phyloP scores from a whole-genome alignment of 2,888 invertebrate species.

The Bellardia pandia region DNA sequence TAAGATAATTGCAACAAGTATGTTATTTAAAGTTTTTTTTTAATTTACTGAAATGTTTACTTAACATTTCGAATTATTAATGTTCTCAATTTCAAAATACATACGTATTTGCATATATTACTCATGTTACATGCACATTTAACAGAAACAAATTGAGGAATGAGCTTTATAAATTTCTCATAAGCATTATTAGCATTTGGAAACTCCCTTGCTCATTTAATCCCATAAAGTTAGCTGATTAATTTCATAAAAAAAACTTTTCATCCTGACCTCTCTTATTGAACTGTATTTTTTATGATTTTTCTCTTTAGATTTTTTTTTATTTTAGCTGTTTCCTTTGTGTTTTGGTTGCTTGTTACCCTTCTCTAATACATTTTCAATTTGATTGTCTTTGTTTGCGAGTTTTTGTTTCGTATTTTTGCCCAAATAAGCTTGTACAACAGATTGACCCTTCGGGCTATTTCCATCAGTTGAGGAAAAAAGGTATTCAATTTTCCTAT shows the following conservation, averaged over 20 bases:
- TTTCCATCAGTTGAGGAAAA: background rate
- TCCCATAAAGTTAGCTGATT: no score
- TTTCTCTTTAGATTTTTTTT: background rate
- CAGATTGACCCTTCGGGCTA: constrained; percentile 35
- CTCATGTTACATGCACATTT: no score
- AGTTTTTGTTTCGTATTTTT: background rate
- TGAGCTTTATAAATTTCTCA: no score
- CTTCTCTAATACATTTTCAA: background rate
- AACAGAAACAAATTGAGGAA: no score
- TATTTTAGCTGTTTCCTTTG: background rate
- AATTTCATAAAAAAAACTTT: background rate
- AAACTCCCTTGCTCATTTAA: no score
- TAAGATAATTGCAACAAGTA: no score
- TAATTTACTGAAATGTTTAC: no score
- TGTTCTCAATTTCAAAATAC: no score
- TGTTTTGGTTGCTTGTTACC: background rate
- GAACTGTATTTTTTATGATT: background rate
- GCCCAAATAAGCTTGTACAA: background rate
- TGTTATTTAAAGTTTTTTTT: no score
- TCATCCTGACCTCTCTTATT: background rate
- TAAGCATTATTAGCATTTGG: no score
- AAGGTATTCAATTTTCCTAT: background rate
- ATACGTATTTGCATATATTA: no score
- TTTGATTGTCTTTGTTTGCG: background rate
- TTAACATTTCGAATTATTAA: no score